A percentile compares a stretch with the other conserved stretches of the same genome.
Conservation (phyloP, 2,888 invertebrate genomes). For the Apotomis turbidana region DNA sequence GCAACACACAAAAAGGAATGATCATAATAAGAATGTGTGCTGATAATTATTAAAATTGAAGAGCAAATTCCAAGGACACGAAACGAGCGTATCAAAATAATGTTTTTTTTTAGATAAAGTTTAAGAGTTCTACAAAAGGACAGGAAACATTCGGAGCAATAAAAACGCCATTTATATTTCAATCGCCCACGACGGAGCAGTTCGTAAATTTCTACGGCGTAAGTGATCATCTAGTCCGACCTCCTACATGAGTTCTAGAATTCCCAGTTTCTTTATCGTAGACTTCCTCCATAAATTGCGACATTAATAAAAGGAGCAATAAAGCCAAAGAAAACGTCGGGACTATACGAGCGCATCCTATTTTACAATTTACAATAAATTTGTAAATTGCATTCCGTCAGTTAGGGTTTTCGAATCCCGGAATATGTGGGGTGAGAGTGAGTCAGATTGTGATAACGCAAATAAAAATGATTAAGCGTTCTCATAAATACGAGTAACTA, state of each 20-base stretch:
- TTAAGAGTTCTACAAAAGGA: conserved; percentile 39
- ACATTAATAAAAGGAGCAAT: conserved; percentile 39
- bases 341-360: conserved; percentile 20
- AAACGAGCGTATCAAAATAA: conserved; percentile 13
- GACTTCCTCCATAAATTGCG: conserved; percentile 50
- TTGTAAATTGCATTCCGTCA: conserved; percentile 37
- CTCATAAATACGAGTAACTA: neutral
- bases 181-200: conserved; percentile 54
- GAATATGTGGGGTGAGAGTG: conserved; percentile 21
- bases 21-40: neutral
- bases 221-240: conserved; percentile 52
- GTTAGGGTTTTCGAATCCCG: conserved; percentile 19
- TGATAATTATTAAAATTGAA: neutral
- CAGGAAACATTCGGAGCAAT: conserved; percentile 47
- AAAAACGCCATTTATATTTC: conserved; percentile 52
- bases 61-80: neutral
- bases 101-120: conserved; percentile 2
- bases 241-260: conserved; percentile 57
- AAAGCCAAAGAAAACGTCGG: conserved; percentile 35
- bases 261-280: conserved; percentile 52
- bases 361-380: conserved; percentile 28
- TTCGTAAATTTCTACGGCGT: conserved; percentile 52
- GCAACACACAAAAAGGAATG: neutral
- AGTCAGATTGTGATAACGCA: conserved; percentile 15
- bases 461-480: conserved; percentile 31